Evolutionary conservation across 2,797 vertebrate species (phyloP).

Genomic region (Alosa sapidissima): DNA sequence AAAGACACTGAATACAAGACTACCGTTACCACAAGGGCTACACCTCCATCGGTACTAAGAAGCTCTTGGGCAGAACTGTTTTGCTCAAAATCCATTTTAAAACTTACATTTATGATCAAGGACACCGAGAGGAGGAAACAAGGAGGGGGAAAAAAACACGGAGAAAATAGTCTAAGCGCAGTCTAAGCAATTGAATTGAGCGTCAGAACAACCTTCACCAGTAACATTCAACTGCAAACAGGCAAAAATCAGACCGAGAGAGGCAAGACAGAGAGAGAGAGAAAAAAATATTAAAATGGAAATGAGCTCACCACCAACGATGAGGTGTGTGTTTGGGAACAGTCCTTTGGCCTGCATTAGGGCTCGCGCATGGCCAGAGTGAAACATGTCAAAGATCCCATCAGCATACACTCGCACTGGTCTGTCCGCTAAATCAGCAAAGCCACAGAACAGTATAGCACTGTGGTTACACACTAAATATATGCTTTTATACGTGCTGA

Average conservation of each 20-base stretch:
- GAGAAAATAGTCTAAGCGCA: background rate
- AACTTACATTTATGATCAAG: background rate
- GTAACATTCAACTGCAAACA: background rate
- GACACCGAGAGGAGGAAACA: background rate
- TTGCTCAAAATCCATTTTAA: background rate
- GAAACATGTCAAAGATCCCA: conserved; percentile 97
- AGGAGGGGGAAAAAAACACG: background rate
- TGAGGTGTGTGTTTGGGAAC: conserved; percentile 97
- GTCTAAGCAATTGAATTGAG: background rate
- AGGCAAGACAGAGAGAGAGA: background rate
- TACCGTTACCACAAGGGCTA: background rate
- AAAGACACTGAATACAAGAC: conserved; percentile 1
- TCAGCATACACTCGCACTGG: conserved; percentile 96
- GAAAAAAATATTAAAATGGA: background rate
- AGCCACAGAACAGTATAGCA: background rate
- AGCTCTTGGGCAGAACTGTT: background rate
- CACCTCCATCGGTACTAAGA: background rate
- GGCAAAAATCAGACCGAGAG: background rate
- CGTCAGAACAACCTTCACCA: background rate
- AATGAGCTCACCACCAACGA: conserved; percentile 87
- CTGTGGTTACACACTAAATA: background rate
- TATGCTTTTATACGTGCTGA: background rate
- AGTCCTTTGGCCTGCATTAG: conserved; percentile 98
- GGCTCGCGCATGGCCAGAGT: conserved; percentile 95
- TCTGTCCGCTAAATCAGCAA: conserved; percentile 74